Evolutionary conservation across 2,113 vertebrate genomes (phyloP), one percentile per base, ranked within the genome.

Genomic region (Phyllostomus hastatus): DNA sequence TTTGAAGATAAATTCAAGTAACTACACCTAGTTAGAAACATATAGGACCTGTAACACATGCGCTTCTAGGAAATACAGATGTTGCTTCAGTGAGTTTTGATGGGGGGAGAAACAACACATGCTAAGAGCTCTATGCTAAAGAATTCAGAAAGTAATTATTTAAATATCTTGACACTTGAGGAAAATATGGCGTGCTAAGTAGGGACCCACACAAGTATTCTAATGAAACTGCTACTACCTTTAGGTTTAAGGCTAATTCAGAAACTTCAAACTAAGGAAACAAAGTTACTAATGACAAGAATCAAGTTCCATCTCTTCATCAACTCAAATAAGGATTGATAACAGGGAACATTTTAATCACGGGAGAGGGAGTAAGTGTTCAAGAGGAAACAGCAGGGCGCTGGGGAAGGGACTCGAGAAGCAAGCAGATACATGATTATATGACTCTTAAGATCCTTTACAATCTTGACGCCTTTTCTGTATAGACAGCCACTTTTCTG

Each of bases 261-360:
- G 26, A 84, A 94, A 85, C 81, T 33, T 16, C 78, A 95, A 96
- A 59, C 20, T 69, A 78, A 91, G 46, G 14, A 92, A 92, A 46
- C 10, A 59, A 94, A 61, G 16, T 88, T 69, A 95, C 35, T 80
- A 91, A 50, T 2, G 22, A 10, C 43, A 48, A 76, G 28, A 83
- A 87, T 79, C 50, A 84, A 87, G 79, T 43, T 11, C 35, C 17
- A 92, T 26, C 12, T 89, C 33, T 75, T 38, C 38, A 73, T 43
- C 57, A 95, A 83, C 64, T 93, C 41, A 96, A 75, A 10, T 75
- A 91, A 35, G 16, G 5, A 86, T 33, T 89, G 33, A 72, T 28
- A 94, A 69, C n/a, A 92, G 92, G 64, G 31, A 48, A 28, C 4
- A 52, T 59, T 92, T 91, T 24, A 88, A 57, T 70, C 57, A 95